Evolutionary conservation across 2,797 vertebrate genomes (phyloP), one percentile per base, ranked within the genome.

Genomic region (Acrossocheilus fasciatus): DNA sequence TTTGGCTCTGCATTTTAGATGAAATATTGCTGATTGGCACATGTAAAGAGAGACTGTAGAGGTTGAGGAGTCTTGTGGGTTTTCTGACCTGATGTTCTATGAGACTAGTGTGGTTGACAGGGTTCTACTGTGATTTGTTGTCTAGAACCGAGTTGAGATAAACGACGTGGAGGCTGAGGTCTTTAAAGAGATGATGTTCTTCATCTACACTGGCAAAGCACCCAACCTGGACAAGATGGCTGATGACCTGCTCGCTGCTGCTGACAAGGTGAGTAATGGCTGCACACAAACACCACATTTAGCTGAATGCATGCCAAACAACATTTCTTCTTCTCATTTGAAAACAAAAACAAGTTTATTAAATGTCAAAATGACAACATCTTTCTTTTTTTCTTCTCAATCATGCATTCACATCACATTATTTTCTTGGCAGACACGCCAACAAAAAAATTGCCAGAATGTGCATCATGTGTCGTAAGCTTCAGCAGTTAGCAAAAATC

Each of bases 121-220:
- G 34, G 15, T 66, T 78, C 17, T 78, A 15, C 64, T 78, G 36
- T 78, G 15, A 12, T 72, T 9, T 77, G 52, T 52, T 34, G n/a
- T 43, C 34, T 93, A 99, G 98, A 99, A 99, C 92, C 97, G 98
- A 0, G 98, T 99, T 81, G 98, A 99, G 94, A 99, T 99, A 92
- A 99, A 99, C 39, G 98, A 99, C 15, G 98, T 99, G 93, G 98
- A 99, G 91, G 98, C 98, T 0, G 98, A 99, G 93, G 98, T 99
- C 85, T 99, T 99, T 91, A 99, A 99, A 94, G 98, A 99, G 92
- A 99, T 99, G 98, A 99, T 99, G 98, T 99, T 98, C 90, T 99
- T 99, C 93, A 99, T 99, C 89, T 99, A 99, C 92, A 99, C 98
- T 10, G 98, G 98, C 85, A 99, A 98, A 89, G 98, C 98, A 50